Evolutionary conservation across 2,797 vertebrate species (phyloP).

Genomic region (Bovichtus diacanthus): DNA sequence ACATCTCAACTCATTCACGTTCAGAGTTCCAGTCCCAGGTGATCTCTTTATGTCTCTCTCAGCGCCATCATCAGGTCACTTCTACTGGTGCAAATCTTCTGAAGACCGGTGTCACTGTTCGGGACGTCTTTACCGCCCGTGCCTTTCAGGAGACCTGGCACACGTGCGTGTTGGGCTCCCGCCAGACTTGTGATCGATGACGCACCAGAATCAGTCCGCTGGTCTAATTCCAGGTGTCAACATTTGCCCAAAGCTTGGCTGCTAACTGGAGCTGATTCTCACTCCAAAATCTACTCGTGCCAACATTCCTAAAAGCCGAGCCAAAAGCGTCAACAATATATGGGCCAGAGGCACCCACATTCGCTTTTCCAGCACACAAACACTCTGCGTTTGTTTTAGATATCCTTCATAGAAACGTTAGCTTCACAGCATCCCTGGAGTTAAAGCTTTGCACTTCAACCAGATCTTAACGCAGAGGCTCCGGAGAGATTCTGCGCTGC

Average conservation of each 20-base stretch:
- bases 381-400: not conserved
- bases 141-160: slow-evolving; percentile 11
- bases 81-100: not conserved
- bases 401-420: no score
- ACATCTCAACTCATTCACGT: no score
- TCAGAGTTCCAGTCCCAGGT: no score
- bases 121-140: not conserved
- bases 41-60: not conserved
- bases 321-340: not conserved
- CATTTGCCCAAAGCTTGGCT: slow-evolving; percentile 5
- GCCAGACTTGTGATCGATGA: slow-evolving; percentile 15
- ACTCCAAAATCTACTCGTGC: not conserved
- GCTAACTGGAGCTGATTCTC: slow-evolving; percentile 5
- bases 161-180: not conserved
- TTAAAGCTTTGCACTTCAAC: not conserved
- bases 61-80: not conserved
- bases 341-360: not conserved
- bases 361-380: not conserved
- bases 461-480: not conserved
- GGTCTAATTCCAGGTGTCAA: slow-evolving; percentile 16
- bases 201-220: not conserved
- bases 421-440: not conserved
- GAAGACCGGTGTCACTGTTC: not conserved
- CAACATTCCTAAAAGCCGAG: not conserved
- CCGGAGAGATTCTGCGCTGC: no score